Base-by-base conservation (phyloP, 2,888 invertebrate genomes). In the Geotrupes spiniger region DNA sequence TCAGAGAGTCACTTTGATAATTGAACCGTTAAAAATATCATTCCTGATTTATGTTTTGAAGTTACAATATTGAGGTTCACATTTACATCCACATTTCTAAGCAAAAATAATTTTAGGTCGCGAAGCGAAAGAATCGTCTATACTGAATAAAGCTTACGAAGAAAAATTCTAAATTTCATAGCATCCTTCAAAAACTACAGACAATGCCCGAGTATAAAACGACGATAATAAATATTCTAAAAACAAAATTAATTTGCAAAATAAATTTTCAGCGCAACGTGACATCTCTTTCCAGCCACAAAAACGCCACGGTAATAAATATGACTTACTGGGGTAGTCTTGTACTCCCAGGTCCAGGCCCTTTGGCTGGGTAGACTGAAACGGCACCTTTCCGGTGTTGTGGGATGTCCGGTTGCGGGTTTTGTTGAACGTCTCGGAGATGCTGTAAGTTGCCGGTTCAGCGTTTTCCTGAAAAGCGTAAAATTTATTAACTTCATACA, bases 381-480 rank as follows among this genome's bases (percentile, higher is more conserved):
- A 68, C 26, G 65, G 58, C 41, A 63, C 59, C 45, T 61, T 58
- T 50, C 56, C 58, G 51, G 53, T 54, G 41, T 61, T 60, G 54
- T 60, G 59, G 44, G 63, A 67, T 42, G 51, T 58, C 59, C 56
- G 59, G 52, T 59, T 53, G 28, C 46, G 54, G 52, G 46, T 60
- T 58, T 59, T 60, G 53, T 61, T 56, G 53, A 58, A 63, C 38
- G 56, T 51, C 42, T 56, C 51, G 17, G 50, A 50, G 45, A 62
- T 49, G 54, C 56, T 51, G 52, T 64, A 63, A 42, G 47, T 56
- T 25, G 60, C 56, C 17, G 63, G 57, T 31, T 51, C 60, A 26
- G 51, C 59, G 37, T 50, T 50, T 45, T 55, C 51, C 61, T 63
- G 58, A 27, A 29, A 25, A 27, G 38, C 12, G 17, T 27, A 40